Conservation (phyloP, 2,113 vertebrate species). For the Anser cygnoides region DNA sequence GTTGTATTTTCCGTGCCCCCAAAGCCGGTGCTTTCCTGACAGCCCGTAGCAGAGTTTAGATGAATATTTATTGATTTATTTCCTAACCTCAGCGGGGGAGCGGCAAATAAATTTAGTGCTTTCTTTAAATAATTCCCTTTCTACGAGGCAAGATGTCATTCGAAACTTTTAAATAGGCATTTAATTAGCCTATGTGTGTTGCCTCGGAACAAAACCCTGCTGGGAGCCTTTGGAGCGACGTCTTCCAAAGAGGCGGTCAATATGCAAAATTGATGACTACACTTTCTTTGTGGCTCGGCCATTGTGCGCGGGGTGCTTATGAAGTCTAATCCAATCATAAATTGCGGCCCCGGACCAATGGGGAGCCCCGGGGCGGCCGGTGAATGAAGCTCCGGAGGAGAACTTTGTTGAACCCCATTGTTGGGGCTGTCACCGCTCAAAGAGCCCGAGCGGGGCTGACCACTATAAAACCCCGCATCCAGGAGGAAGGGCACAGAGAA, state of each 20-base stretch:
- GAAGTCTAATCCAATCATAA: constrained; percentile 99
- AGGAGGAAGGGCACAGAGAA: constrained; percentile 75
- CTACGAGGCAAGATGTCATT: constrained; percentile 83
- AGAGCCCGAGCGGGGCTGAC: constrained; percentile 76
- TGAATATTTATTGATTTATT: constrained; percentile 88
- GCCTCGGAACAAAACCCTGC: constrained; percentile 80
- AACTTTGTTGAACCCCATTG: constrained; percentile 94
- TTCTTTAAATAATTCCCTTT: constrained; percentile 83
- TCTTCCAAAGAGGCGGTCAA: constrained; percentile 86
- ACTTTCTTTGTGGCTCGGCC: constrained; percentile 85
- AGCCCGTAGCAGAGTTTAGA: constrained; percentile 67
- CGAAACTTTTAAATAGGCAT: constrained; percentile 89
- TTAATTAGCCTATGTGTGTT: constrained; percentile 88
- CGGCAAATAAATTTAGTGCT: constrained; percentile 83
- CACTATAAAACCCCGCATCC: constrained; percentile 88
- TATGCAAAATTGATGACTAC: constrained; percentile 90
- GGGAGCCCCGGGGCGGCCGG: constrained; percentile 69
- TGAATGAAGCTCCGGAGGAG: constrained; percentile 91
- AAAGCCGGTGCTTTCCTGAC: constrained; percentile 25
- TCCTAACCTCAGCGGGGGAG: constrained; percentile 75
- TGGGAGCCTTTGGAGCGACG: constrained; percentile 74
- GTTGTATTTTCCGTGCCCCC: constrained; percentile 46
- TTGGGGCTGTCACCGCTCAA: constrained; percentile 90
- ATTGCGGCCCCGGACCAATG: constrained; percentile 90
- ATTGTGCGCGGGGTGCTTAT: constrained; percentile 90